phyloP scores from a whole-genome alignment of 2,797 vertebrate species.

The Danio tinwini region DNA sequence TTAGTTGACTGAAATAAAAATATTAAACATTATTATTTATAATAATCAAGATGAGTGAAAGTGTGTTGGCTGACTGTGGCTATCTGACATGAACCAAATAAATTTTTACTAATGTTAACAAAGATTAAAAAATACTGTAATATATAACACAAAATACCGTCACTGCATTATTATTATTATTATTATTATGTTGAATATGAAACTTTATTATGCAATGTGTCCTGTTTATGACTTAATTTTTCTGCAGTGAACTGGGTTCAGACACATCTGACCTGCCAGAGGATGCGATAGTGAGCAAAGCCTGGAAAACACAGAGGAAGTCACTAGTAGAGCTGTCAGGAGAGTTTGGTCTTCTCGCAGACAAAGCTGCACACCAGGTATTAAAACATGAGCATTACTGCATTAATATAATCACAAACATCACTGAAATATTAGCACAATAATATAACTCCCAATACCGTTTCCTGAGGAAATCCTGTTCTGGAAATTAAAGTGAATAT shows the following conservation, averaged over 20 bases:
- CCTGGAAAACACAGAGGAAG: conserved; percentile 81
- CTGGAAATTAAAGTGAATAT: conserved; percentile 38
- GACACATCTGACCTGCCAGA: conserved; percentile 40
- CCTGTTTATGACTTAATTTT: neutral
- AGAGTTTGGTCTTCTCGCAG: conserved; percentile 82
- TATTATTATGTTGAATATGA: too few species aligned
- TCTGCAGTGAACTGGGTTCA: conserved; percentile 79
- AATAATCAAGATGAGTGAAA: too few species aligned
- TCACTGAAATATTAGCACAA: neutral
- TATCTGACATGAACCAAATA: too few species aligned
- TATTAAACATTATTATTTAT: too few species aligned
- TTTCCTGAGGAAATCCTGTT: neutral
- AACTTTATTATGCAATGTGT: neutral
- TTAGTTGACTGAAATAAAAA: too few species aligned
- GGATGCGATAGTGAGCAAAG: conserved; percentile 53
- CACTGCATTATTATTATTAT: too few species aligned
- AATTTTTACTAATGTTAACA: too few species aligned
- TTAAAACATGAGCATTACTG: neutral
- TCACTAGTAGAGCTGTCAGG: conserved; percentile 83
- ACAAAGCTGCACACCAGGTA: conserved; percentile 85
- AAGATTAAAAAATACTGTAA: too few species aligned
- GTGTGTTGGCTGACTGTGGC: too few species aligned
- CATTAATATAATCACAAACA: neutral
- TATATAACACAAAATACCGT: too few species aligned
- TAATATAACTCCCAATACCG: neutral